Evolutionary conservation across 2,888 invertebrate genomes (phyloP).

Genomic region (Hydraecia micacea): DNA sequence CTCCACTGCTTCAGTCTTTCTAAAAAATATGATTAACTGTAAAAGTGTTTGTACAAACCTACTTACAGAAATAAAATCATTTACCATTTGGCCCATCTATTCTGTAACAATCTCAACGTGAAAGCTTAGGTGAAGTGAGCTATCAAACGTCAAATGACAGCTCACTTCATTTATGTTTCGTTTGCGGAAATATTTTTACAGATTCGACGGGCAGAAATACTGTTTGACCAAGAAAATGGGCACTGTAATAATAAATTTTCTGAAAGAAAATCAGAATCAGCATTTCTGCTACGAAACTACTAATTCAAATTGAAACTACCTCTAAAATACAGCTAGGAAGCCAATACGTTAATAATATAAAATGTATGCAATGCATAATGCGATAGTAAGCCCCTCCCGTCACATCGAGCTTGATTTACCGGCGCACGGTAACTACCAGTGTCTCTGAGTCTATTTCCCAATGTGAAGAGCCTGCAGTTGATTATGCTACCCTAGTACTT

Average conservation of each 20-base stretch:
- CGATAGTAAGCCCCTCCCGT: slow-evolving; percentile 37
- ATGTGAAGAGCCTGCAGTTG: slow-evolving; percentile 25
- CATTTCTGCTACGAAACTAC: background rate
- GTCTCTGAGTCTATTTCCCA: slow-evolving; percentile 10
- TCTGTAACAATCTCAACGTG: too few relatives aligned
- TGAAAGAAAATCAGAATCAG: background rate
- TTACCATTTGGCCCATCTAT: too few relatives aligned
- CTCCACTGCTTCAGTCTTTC: too few relatives aligned
- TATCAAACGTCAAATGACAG: too few relatives aligned
- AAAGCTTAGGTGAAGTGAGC: too few relatives aligned
- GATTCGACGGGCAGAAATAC: too few relatives aligned
- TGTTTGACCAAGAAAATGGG: background rate
- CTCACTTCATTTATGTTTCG: too few relatives aligned
- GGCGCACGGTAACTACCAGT: slow-evolving; percentile 5
- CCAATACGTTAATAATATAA: slow-evolving; percentile 41
- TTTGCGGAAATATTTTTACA: too few relatives aligned
- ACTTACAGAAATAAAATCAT: too few relatives aligned
- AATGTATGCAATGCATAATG: slow-evolving; percentile 44
- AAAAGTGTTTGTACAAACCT: too few relatives aligned
- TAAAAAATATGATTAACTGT: too few relatives aligned
- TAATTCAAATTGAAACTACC: background rate
- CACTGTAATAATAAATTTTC: background rate
- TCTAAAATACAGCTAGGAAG: slow-evolving; percentile 1
- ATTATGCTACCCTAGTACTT: slow-evolving; percentile 35
- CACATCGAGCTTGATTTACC: slow-evolving; percentile 50